Conservation (phyloP, 2,888 invertebrate species). For the Erannis defoliaria region DNA sequence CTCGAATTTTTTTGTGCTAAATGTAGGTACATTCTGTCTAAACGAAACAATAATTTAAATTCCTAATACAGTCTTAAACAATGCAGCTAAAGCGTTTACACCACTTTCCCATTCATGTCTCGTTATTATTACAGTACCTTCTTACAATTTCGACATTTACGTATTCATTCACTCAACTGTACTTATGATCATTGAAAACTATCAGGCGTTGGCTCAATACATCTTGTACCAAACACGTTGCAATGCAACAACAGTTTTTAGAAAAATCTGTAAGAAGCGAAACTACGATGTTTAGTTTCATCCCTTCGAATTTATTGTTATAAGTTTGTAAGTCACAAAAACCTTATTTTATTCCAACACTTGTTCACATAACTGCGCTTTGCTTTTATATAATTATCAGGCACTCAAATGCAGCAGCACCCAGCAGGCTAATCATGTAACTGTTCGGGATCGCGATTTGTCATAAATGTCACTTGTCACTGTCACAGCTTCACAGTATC, state of each 20-base stretch:
- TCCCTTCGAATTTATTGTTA: too few relatives aligned
- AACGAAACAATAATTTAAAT: too few relatives aligned
- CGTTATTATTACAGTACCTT: neutral
- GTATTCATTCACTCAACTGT: conserved; percentile 11
- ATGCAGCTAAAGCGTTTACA: neutral
- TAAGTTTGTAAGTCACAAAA: too few relatives aligned
- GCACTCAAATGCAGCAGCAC: conserved; percentile 12
- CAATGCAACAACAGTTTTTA: neutral
- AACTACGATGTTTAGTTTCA: neutral
- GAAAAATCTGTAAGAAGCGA: neutral
- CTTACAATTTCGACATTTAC: neutral
- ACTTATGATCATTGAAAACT: conserved; percentile 1
- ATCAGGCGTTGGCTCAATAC: conserved; percentile 15
- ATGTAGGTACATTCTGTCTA: too few relatives aligned
- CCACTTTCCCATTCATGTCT: neutral
- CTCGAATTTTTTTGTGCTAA: too few relatives aligned
- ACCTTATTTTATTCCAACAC: too few relatives aligned
- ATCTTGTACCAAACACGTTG: too few relatives aligned
- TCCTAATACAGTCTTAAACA: neutral
- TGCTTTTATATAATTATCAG: conserved; percentile 31
- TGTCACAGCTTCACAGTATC: too few relatives aligned
- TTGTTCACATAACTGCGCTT: neutral
- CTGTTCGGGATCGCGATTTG: too few relatives aligned
- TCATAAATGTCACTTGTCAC: too few relatives aligned
- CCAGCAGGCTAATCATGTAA: too few relatives aligned